Base-by-base conservation (phyloP, 2,113 vertebrate genomes). In the Planiliza haematocheilus region DNA sequence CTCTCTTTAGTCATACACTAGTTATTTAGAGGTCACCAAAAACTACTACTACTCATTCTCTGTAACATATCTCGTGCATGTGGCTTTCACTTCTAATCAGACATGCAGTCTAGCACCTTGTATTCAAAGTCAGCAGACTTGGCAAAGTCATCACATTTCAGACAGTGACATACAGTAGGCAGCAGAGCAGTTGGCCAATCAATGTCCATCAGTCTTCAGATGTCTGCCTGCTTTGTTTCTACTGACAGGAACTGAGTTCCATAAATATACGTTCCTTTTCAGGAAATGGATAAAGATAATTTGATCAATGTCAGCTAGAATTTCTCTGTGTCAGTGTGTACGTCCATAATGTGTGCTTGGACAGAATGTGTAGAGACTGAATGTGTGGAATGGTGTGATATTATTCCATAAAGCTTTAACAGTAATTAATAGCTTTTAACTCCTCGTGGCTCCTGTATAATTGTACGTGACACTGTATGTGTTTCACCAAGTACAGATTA, bases 231-330 rank as follows among this genome's bases (percentile, higher is more conserved):
- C 13, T 36, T 20, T 50, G 42, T 8, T 76, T 16, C 10, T 10
- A 4, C 66, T 72, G 69, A 72, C 74, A 75, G 81, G 46, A 80
- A 82, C 72, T 86, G 39, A 36, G 56, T 60, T 72, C 65, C 46
- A 83, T 79, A 63, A 81, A 73, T 81, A 70, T 34, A 73, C 21
- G 13, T 46, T 42, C 18, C n/a, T 37, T 79, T 76, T 55, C 71
- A 72, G 79, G 77, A 84, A 79, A 77, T 60, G 14, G 10, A 61
- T 24, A 63, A 43, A 61, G 14, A 64, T 37, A 52, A n/a, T 67
- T 77, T 64, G 72, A 86, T 85, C 42, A 62, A 7, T 13, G 11
- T 52, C 53, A 68, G 66, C 16, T 30, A 30, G 49, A 51, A 42
- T 75, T 69, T 72, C 50, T 49, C 16, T 10, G 9, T 61, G 7